Evolutionary conservation across 2,113 vertebrate genomes (phyloP).

Genomic region (Apaloderma vittatum): DNA sequence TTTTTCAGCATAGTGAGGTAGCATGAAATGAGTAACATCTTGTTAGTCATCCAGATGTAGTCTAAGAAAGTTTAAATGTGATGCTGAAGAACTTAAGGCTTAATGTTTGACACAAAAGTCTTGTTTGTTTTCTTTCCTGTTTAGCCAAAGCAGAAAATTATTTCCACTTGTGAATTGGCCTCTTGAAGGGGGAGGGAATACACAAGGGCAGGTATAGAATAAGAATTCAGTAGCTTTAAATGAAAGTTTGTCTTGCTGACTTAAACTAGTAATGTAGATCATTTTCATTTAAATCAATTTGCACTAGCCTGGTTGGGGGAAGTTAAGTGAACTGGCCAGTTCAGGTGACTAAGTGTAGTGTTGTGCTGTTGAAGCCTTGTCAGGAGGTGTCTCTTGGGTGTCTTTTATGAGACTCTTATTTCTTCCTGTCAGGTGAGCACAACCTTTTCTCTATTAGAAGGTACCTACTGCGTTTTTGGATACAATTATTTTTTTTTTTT

Average conservation of each 20-base stretch:
- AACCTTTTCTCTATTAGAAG: neutral
- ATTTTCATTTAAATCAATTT: neutral
- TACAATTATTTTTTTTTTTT: neutral
- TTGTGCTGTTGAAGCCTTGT: neutral
- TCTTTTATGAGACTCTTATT: neutral
- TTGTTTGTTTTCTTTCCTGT: neutral
- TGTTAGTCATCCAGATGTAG: neutral
- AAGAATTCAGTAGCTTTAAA: neutral
- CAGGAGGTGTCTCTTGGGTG: neutral
- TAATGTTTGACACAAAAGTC: neutral
- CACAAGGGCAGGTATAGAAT: neutral
- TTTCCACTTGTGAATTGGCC: neutral
- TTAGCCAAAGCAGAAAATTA: neutral
- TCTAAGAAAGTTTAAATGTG: neutral
- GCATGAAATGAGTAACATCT: neutral
- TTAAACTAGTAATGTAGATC: neutral
- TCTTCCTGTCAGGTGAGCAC: neutral
- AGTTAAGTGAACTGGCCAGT: neutral
- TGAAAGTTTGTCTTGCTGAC: neutral
- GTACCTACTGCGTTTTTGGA: neutral
- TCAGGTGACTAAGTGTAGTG: neutral
- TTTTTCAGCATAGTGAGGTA: neutral
- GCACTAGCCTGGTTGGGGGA: neutral
- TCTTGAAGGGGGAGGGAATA: neutral
- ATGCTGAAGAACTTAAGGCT: neutral